phyloP scores from a whole-genome alignment of 2,113 vertebrate species.

The Poeciliopsis turrubarensis region DNA sequence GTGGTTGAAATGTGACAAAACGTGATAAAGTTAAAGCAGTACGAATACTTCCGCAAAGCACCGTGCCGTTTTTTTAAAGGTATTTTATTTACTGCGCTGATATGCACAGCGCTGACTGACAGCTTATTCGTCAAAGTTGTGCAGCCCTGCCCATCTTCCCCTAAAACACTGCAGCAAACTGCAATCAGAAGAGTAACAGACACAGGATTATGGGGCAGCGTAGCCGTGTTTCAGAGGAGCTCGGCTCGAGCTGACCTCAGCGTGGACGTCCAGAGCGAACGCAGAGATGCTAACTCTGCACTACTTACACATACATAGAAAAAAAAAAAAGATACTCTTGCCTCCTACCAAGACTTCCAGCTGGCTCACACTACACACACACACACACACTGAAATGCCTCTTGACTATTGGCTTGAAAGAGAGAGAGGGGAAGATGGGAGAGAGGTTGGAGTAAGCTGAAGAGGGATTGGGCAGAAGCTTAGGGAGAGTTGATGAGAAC shows the following conservation, averaged over 20 bases:
- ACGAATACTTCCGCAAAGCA: too few species aligned
- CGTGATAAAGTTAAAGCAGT: too few species aligned
- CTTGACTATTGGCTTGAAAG: conserved; percentile 54
- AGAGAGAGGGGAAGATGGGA: conserved; percentile 36
- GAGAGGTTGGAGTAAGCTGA: conserved; percentile 40
- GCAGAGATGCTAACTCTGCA: conserved; percentile 51
- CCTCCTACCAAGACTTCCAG: conserved; percentile 62
- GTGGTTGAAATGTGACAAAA: too few species aligned
- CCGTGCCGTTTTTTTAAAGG: background rate
- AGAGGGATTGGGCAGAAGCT: conserved; percentile 51
- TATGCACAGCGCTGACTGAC: conserved; percentile 10
- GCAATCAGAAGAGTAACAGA: conserved; percentile 43
- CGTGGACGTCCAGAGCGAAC: conserved; percentile 37
- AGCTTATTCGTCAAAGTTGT: background rate
- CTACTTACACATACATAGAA: conserved; percentile 30
- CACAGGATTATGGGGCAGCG: conserved; percentile 54
- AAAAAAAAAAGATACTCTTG: conserved; percentile 2
- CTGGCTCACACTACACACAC: conserved; percentile 51
- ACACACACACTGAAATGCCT: conserved; percentile 32
- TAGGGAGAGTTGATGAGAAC: conserved; percentile 47
- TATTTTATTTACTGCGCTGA: background rate
- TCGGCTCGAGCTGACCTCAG: conserved; percentile 44
- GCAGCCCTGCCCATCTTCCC: background rate
- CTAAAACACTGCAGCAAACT: conserved; percentile 43
- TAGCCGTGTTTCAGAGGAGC: conserved; percentile 48